Conservation (phyloP, 1,140 invertebrate species). For the Tetraneura akinire region DNA sequence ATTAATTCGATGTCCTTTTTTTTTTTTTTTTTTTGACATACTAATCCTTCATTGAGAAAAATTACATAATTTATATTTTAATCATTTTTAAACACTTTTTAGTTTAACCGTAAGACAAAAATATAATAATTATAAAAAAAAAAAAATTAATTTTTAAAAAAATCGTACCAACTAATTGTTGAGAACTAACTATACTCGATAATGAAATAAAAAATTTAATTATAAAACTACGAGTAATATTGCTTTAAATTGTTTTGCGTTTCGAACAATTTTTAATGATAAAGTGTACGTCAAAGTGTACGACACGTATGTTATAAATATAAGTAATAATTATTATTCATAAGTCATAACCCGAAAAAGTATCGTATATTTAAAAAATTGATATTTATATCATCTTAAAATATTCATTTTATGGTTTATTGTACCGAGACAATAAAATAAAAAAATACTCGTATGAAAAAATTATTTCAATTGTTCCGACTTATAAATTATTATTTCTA, state of each 20-base stretch:
- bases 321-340: not conserved
- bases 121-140: not conserved
- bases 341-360: not conserved
- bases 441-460: constrained; percentile 22
- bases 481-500: not conserved
- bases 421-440: not conserved
- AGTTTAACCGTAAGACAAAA: not conserved
- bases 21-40: not conserved
- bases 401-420: not conserved
- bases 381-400: constrained; percentile 11
- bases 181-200: no score
- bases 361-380: not conserved
- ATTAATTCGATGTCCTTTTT: not conserved
- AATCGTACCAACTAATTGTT: not conserved
- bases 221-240: no score
- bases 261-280: no score
- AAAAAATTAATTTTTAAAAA: not conserved
- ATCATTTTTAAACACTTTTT: not conserved
- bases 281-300: no score
- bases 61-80: not conserved
- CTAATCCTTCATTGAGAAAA: not conserved
- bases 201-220: no score
- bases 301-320: no score
- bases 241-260: no score
- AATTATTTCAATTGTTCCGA: constrained; percentile 1